Percentiles rank a stretch among this genome's conserved stretches.
phyloP scores from a whole-genome alignment of 2,888 invertebrate genomes.

The Caenorhabditis doughertyi region DNA sequence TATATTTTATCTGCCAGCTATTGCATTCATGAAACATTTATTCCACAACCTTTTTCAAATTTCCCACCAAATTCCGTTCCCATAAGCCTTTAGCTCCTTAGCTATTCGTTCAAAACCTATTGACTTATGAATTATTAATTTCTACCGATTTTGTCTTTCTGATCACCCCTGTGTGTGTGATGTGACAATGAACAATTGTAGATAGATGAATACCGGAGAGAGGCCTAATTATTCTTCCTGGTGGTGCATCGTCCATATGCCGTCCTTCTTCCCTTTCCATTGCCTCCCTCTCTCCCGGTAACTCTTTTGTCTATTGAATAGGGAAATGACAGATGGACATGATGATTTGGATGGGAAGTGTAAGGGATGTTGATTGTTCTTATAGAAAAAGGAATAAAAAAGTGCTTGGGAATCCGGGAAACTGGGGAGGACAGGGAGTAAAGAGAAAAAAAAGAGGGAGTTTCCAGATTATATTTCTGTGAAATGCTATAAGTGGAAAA shows the following conservation, averaged over 20 bases:
- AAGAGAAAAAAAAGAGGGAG: too few species aligned
- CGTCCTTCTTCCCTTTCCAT: too few species aligned
- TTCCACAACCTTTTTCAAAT: neutral
- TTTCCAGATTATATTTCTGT: too few species aligned
- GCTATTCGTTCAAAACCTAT: neutral
- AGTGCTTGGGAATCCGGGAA: too few species aligned
- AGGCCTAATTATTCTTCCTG: constrained; percentile 37
- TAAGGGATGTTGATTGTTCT: neutral
- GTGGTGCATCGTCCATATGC: constrained; percentile 49
- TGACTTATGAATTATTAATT: constrained; percentile 35
- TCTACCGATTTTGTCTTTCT: constrained; percentile 18
- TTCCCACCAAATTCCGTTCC: neutral
- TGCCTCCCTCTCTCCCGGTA: constrained; percentile 18
- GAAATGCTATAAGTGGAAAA: too few species aligned
- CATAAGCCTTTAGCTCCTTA: neutral
- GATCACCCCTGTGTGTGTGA: neutral
- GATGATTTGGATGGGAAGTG: neutral
- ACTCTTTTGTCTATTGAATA: constrained; percentile 44
- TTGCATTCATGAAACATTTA: too few species aligned
- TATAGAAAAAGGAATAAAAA: neutral
- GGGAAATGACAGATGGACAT: constrained; percentile 41
- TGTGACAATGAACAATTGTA: constrained; percentile 19
- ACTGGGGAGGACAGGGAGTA: neutral
- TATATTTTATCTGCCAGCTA: too few species aligned
- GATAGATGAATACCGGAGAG: constrained; percentile 23